phyloP scores from a whole-genome alignment of 2,888 invertebrate genomes.

The Lasioglossum calceatum region DNA sequence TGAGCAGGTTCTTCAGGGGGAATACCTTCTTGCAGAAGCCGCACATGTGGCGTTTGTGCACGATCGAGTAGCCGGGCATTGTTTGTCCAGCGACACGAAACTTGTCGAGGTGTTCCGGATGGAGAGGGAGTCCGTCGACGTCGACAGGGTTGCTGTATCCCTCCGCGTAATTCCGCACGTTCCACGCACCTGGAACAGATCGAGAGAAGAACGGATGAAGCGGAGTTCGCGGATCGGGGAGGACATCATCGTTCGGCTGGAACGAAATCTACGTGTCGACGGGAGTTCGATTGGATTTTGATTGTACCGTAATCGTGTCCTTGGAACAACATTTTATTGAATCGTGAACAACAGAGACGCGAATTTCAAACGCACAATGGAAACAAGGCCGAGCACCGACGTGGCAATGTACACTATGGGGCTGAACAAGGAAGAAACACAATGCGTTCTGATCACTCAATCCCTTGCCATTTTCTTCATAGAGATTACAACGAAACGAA shows the following conservation, averaged over 20 bases:
- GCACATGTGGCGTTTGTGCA: constrained; percentile 72
- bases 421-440: background rate
- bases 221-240: constrained; percentile 24
- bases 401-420: background rate
- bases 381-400: background rate
- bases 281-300: background rate
- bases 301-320: background rate
- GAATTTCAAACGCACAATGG: background rate
- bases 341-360: background rate
- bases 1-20: constrained; percentile 71
- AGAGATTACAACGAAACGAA: too few species aligned
- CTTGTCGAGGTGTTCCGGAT: constrained; percentile 43
- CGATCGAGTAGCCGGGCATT: constrained; percentile 15
- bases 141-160: constrained; percentile 25
- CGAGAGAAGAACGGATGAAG: constrained; percentile 58
- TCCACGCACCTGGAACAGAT: constrained; percentile 72
- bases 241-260: constrained; percentile 15
- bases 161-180: constrained; percentile 40
- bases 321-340: constrained; percentile 11
- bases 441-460: background rate
- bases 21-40: constrained; percentile 75
- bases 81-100: constrained; percentile 32
- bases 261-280: constrained; percentile 9
- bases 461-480: too few species aligned
- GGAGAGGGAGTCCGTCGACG: constrained; percentile 27